Conservation (phyloP, 2,797 vertebrate species). For the Thalassophryne amazonica region DNA sequence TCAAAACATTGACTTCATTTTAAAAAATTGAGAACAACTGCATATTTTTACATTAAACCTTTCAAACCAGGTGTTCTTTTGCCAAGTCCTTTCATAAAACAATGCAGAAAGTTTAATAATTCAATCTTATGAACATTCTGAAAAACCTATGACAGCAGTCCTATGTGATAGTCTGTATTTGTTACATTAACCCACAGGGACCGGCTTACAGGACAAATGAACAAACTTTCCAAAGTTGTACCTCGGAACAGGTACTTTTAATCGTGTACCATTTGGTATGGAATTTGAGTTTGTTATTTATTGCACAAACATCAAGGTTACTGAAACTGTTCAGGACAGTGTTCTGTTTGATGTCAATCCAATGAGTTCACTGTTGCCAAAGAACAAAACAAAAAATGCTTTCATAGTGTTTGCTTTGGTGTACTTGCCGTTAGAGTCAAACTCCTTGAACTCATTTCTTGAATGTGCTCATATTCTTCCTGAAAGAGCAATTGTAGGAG, state of each 20-base stretch:
- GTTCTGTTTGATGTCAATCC: not conserved
- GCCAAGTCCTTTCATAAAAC: no score
- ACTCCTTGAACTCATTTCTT: conserved; percentile 4
- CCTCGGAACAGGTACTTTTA: conserved; percentile 3
- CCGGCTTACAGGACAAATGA: no score
- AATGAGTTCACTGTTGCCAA: not conserved
- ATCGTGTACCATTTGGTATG: conserved; percentile 35
- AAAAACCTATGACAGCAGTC: no score
- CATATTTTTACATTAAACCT: no score
- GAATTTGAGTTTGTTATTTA: conserved; percentile 47
- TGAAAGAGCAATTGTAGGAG: conserved; percentile 2
- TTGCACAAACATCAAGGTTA: conserved; percentile 49
- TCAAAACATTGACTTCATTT: no score
- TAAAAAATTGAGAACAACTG: no score
- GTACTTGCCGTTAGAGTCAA: not conserved
- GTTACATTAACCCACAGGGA: no score
- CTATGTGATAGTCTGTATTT: no score
- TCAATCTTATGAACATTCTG: no score
- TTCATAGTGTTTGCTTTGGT: not conserved
- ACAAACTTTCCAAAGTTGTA: not conserved
- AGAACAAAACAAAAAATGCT: not conserved
- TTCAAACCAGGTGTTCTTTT: no score
- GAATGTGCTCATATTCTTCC: not conserved
- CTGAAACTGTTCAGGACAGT: conserved; percentile 16
- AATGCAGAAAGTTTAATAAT: no score